These are phyloP conservation scores for Lagria hirta DNA, from an alignment of 2,888 invertebrate genomes.

Conservation along the genomic window DNA sequence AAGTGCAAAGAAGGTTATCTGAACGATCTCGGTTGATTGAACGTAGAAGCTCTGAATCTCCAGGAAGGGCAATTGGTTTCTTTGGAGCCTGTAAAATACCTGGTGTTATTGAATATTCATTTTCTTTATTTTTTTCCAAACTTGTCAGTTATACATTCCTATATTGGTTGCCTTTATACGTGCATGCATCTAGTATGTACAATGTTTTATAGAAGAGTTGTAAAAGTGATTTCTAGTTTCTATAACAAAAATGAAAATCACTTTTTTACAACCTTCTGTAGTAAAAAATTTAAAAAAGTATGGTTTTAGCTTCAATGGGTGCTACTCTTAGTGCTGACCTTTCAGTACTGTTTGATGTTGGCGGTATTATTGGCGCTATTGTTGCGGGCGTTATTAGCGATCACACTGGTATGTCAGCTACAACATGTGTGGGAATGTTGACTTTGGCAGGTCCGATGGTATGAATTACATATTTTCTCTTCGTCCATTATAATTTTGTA, in stretches of 20 bases:
- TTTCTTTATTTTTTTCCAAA: slow-evolving; percentile 94
- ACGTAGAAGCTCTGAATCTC: slow-evolving; percentile 36
- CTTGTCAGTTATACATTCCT: slow-evolving; percentile 96
- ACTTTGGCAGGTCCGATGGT: slow-evolving; percentile 81
- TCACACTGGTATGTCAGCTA: slow-evolving; percentile 78
- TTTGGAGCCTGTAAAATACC: slow-evolving; percentile 80
- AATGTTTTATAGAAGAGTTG: too few relatives aligned
- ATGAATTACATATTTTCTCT: slow-evolving; percentile 38
- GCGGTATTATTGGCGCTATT: slow-evolving; percentile 88
- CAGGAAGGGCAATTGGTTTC: slow-evolving; percentile 71
- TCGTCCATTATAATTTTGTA: not conserved
- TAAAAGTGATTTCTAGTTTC: too few relatives aligned
- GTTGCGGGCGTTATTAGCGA: slow-evolving; percentile 86
- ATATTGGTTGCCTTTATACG: slow-evolving; percentile 93
- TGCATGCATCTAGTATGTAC: slow-evolving; percentile 78
- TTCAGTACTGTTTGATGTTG: slow-evolving; percentile 83
- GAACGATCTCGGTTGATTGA: slow-evolving; percentile 45
- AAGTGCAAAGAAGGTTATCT: slow-evolving; percentile 45
- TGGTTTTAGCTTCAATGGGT: slow-evolving; percentile 62
- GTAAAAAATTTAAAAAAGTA: not conserved
- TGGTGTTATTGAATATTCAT: slow-evolving; percentile 89
- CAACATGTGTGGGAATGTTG: slow-evolving; percentile 84
- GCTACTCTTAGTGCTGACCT: slow-evolving; percentile 73
- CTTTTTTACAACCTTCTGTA: too few relatives aligned
- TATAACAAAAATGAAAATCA: too few relatives aligned